Percentiles rank a stretch among this genome's conserved stretches.
Evolutionary conservation across 1,140 invertebrate species (phyloP).

Genomic region (Watersipora subatra): DNA sequence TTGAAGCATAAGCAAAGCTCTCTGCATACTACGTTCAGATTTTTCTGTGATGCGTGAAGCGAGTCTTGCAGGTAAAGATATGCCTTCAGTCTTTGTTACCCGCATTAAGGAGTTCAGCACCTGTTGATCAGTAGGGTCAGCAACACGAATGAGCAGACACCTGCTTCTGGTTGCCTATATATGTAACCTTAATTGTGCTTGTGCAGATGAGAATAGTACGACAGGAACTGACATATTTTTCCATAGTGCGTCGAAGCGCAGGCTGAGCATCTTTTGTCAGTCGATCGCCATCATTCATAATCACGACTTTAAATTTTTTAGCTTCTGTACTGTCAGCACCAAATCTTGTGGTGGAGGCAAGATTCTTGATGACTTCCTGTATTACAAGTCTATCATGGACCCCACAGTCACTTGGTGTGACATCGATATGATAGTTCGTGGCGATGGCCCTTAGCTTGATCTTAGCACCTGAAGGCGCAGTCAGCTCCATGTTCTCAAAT

Average conservation of each 20-base stretch:
- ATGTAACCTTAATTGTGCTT: conserved; percentile 77
- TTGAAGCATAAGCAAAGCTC: conserved; percentile 86
- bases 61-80: conserved; percentile 62
- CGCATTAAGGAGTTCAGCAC: conserved; percentile 45
- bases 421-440: conserved; percentile 87
- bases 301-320: conserved; percentile 51
- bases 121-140: conserved; percentile 67
- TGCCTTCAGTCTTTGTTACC: conserved; percentile 72
- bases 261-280: conserved; percentile 97
- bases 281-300: conserved; percentile 86
- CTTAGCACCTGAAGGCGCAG: conserved; percentile 94
- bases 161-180: conserved; percentile 86
- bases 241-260: conserved; percentile 92
- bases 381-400: conserved; percentile 83
- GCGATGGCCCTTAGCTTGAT: conserved; percentile 85
- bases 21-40: conserved; percentile 76
- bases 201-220: conserved; percentile 86
- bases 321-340: conserved; percentile 27
- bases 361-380: conserved; percentile 92
- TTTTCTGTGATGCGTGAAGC: conserved; percentile 62
- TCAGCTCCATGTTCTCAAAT: conserved; percentile 77
- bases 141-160: conserved; percentile 76
- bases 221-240: conserved; percentile 92
- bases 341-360: conserved; percentile 87
- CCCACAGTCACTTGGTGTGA: conserved; percentile 95